Conservation (phyloP, 2,113 vertebrate species). For the Oplegnathus fasciatus region DNA sequence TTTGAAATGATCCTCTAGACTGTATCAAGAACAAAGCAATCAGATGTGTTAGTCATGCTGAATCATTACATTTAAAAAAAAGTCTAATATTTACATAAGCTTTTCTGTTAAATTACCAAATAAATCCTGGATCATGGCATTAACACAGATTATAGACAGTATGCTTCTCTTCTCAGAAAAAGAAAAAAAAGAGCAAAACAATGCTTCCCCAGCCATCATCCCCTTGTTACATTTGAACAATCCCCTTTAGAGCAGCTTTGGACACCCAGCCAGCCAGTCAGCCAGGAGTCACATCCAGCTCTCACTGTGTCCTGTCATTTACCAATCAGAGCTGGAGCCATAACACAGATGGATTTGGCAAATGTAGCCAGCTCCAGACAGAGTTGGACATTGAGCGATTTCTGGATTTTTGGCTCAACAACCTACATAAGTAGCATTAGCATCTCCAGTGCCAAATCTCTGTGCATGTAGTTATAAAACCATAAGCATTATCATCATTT, state of each 20-base stretch:
- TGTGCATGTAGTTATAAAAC: constrained; percentile 31
- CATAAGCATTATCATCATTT: constrained; percentile 37
- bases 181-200: constrained; percentile 30
- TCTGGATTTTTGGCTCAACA: constrained; percentile 45
- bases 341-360: constrained; percentile 61
- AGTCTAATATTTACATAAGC: constrained; percentile 37
- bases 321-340: constrained; percentile 63
- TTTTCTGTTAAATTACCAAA: constrained; percentile 50
- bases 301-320: constrained; percentile 66
- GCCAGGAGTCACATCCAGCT: constrained; percentile 69
- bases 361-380: constrained; percentile 32
- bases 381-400: constrained; percentile 34
- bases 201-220: constrained; percentile 47
- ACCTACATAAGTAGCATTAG: constrained; percentile 38
- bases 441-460: constrained; percentile 42
- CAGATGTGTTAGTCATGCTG: background rate
- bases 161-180: constrained; percentile 38
- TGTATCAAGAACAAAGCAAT: constrained; percentile 2
- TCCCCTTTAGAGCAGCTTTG: constrained; percentile 65
- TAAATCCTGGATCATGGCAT: constrained; percentile 58
- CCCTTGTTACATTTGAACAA: constrained; percentile 66
- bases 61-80: constrained; percentile 8
- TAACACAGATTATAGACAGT: constrained; percentile 52
- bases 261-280: constrained; percentile 53
- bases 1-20: background rate